phyloP scores from a whole-genome alignment of 2,113 vertebrate genomes.

The Rissa tridactyla region DNA sequence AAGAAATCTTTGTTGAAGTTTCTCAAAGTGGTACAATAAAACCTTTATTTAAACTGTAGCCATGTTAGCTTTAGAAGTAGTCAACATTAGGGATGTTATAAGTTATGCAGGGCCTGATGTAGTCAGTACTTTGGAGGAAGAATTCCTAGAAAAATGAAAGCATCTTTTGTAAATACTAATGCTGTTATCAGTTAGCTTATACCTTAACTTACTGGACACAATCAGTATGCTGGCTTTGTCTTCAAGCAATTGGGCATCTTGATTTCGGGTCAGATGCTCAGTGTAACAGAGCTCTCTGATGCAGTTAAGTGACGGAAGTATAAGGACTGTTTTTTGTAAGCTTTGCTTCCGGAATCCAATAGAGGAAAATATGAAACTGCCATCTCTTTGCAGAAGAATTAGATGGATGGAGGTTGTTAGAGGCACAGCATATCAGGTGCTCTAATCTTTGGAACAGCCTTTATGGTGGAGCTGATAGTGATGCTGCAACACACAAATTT shows the following conservation, averaged over 20 bases:
- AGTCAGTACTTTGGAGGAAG: not conserved
- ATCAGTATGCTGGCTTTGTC: not conserved
- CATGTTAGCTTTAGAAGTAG: not conserved
- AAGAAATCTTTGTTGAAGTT: not conserved
- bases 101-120: not conserved
- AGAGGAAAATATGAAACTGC: not conserved
- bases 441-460: not conserved
- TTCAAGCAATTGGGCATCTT: not conserved
- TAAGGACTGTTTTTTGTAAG: not conserved
- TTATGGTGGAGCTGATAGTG: not conserved
- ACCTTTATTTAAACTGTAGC: not conserved
- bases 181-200: not conserved
- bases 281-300: not conserved
- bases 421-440: not conserved
- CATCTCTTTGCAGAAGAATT: not conserved
- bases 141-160: not conserved
- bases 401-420: not conserved
- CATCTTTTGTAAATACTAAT: not conserved
- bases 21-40: not conserved
- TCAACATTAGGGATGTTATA: not conserved
- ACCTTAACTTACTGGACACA: not conserved
- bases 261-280: not conserved
- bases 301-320: not conserved
- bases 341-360: not conserved
- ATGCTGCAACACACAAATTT: not conserved